These are phyloP conservation scores for Elanus axillaris DNA, from an alignment of 2,113 vertebrate species.

Conservation along the genomic window DNA sequence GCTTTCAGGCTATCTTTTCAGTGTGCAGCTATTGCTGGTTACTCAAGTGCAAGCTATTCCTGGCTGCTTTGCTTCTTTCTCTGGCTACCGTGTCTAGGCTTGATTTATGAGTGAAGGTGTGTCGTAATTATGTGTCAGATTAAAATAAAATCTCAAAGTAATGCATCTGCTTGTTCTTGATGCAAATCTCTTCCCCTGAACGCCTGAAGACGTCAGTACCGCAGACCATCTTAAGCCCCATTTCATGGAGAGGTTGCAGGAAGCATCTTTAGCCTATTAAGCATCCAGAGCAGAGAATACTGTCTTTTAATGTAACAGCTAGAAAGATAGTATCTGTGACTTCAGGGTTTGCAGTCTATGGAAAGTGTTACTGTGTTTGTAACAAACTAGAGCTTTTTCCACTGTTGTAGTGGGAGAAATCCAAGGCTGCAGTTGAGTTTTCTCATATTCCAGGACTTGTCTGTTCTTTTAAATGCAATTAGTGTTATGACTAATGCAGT, in stretches of 20 bases:
- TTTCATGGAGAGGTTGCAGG: neutral
- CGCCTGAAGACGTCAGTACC: neutral
- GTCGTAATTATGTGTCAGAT: neutral
- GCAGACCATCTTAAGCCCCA: neutral
- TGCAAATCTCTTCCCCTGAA: neutral
- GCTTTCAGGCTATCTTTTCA: neutral
- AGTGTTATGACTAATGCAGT: neutral
- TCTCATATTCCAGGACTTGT: neutral
- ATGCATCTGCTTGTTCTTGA: neutral
- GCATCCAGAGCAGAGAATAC: neutral
- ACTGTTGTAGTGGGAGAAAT: neutral
- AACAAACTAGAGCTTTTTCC: neutral
- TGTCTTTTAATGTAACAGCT: neutral
- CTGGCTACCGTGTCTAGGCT: neutral
- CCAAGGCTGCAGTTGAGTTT: neutral
- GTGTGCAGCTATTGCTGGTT: neutral
- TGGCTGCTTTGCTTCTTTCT: neutral
- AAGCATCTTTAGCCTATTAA: neutral
- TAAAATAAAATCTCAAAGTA: neutral
- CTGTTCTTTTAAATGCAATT: neutral
- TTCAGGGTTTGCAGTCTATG: neutral
- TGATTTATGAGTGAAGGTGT: neutral
- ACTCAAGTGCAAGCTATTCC: neutral
- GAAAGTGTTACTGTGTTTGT: neutral
- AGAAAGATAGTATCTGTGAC: neutral